Evolutionary conservation across 2,888 invertebrate species (phyloP), one percentile per base, ranked within the genome.

Genomic region (Cryptops parisi): DNA sequence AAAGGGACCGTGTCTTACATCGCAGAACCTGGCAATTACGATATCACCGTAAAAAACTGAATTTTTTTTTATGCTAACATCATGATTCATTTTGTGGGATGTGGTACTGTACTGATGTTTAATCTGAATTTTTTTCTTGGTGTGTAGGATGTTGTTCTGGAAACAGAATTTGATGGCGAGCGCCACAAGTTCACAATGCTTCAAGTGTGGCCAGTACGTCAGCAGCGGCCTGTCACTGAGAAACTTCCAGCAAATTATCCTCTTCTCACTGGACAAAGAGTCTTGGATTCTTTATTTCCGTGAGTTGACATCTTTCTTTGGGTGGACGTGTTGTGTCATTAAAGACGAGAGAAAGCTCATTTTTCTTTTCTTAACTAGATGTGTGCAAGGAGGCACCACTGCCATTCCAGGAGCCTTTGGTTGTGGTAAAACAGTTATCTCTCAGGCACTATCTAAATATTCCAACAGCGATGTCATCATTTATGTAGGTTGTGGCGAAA

Each of bases 401-500:
- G 96, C 96, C 65, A 96, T 97, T 73, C 96, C 96, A 64, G 97
- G 98, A 55, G 98, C 98, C 66, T 98, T 99, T 76, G 98, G 98
- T 71, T 99, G 98, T 73, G 98, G 98, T 64, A 99, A 99, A 77
- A 99, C 98, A 71, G 98, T 99, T 66, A 98, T 99, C 74, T 98
- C 97, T 4, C 98, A 98, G 74, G 90, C 98, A 1, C 76, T 99
- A 57, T 98, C 97, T 65, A 99, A 99, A 73, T 99, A 93, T 74
- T 97, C 96, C 68, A 99, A 99, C 78, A 96, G 94, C 53, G 97
- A 99, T 71, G 93, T 97, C 67, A 99, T 99, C 72, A 74, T 99
- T 65, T 99, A 99, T 75, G 98, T 99, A 59, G 98, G 98, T 56
- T 99, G 98, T 73, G 98, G 98, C 55, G 98, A 99, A 76, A 84